Evolutionary conservation across 2,797 vertebrate genomes (phyloP), one percentile per base, ranked within the genome.

Genomic region (Schizopygopsis malacanthus): DNA sequence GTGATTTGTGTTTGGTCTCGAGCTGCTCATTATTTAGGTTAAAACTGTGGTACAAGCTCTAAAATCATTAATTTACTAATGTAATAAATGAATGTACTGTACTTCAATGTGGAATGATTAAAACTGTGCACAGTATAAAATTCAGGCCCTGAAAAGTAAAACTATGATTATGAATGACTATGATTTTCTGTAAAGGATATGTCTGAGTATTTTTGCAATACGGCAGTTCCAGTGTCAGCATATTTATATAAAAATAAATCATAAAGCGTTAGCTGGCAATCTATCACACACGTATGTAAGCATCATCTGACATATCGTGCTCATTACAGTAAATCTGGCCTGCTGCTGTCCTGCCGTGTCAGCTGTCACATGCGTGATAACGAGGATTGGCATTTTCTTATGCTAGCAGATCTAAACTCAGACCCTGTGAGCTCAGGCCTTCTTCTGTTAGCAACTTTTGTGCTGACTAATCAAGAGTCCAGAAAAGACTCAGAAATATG

Each of bases 311-410:
- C 83, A 85, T 70, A 82, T 50, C 50, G 54, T 4, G 50, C 84
- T 87, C 82, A 86, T 81, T 86, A 86, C 59, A 52, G 79, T 85
- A 87, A 82, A 87, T 71, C 39, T 77, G 84, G 73, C 22, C 85
- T 63, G 73, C 83, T 65, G 56, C 67, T 71, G 79, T 88, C 76
- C 73, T 87, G 86, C 86, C 75, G 82, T 72, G 86, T 90, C 89
- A 89, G 89, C 89, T 81, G 83, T 88, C 84, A 82, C 79, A 75
- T 65, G 63, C 71, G 69, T 83, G 82, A 86, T 87, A 87, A 89
- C 85, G 85, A 88, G 85, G 86, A 87, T 89, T 89, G 88, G 83
- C 86, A 86, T 87, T 89, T 85, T 89, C 88, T 88, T 77, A 88
- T 85, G 82, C 76, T 86, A 85, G 86, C 86, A 83, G 70, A 83